phyloP scores from a whole-genome alignment of 2,797 vertebrate species.

The Hippocampus kuda region DNA sequence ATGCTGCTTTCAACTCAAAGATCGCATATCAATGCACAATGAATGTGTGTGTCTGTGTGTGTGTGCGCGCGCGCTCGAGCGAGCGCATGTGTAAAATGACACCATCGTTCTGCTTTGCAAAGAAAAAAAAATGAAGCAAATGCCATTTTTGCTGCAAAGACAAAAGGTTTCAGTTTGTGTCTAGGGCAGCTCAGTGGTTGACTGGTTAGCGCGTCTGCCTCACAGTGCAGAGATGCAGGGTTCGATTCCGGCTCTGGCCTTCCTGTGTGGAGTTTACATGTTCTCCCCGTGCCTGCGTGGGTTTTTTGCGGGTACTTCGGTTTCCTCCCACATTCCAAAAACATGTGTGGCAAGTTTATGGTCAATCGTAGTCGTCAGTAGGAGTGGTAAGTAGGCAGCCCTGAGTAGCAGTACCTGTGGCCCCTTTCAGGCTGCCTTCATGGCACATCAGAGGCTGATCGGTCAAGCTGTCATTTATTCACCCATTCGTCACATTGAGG shows the following conservation, averaged over 20 bases:
- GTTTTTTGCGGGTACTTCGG: too few relatives aligned
- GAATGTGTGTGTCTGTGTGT: conserved; percentile 19
- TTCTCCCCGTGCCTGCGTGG: too few relatives aligned
- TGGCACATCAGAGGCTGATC: neutral
- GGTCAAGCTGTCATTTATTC: neutral
- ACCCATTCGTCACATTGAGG: conserved; percentile 19
- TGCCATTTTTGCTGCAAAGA: conserved; percentile 23
- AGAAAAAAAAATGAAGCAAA: conserved; percentile 22
- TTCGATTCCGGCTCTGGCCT: too few relatives aligned
- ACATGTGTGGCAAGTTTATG: too few relatives aligned
- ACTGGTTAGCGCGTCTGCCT: too few relatives aligned
- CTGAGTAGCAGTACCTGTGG: too few relatives aligned
- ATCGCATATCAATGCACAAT: conserved; percentile 52
- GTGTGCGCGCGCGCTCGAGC: too few relatives aligned
- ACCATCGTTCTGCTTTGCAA: neutral
- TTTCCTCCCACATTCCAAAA: too few relatives aligned
- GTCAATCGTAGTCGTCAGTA: neutral
- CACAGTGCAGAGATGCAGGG: too few relatives aligned
- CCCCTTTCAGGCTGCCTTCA: too few relatives aligned
- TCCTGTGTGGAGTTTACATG: too few relatives aligned
- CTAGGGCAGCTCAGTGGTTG: too few relatives aligned
- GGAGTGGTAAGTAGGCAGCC: neutral
- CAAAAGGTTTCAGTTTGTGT: neutral
- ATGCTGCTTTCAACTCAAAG: conserved; percentile 25
- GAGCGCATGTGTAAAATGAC: neutral